Percentiles rank a stretch among this genome's conserved stretches.
Conservation (phyloP, 2,797 vertebrate species). For the Poeciliopsis gracilis region DNA sequence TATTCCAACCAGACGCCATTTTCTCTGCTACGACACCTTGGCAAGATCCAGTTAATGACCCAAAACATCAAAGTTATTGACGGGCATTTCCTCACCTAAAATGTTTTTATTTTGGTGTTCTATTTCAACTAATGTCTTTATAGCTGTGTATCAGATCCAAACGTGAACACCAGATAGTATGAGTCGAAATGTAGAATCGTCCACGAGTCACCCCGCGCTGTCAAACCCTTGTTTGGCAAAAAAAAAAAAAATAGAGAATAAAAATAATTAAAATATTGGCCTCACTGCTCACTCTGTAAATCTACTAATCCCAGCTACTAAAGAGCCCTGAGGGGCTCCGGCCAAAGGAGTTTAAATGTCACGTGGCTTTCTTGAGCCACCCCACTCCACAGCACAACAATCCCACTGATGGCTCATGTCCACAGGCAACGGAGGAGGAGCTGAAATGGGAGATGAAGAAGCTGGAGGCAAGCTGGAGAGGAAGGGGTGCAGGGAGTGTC, state of each 20-base stretch:
- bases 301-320: slow-evolving; percentile 39
- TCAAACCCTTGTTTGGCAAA: background rate
- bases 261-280: background rate
- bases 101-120: background rate
- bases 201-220: background rate
- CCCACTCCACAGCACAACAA: slow-evolving; percentile 43
- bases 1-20: too few species aligned
- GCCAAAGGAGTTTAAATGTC: slow-evolving; percentile 39
- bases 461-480: slow-evolving; percentile 1
- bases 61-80: background rate
- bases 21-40: too few species aligned
- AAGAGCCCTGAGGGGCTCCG: slow-evolving; percentile 32
- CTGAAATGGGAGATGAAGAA: slow-evolving; percentile 30
- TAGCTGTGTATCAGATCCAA: background rate
- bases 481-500: slow-evolving; percentile 1
- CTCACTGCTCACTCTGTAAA: background rate
- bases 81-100: background rate
- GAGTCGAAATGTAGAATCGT: background rate
- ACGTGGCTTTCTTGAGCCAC: slow-evolving; percentile 54
- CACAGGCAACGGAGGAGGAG: slow-evolving; percentile 30
- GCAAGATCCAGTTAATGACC: background rate
- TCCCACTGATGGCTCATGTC: slow-evolving; percentile 39
- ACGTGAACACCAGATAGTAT: background rate
- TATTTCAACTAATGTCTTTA: background rate
- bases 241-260: background rate